These are phyloP conservation scores for Parus major DNA, from an alignment of 2,113 vertebrate species.

Conservation along the genomic window DNA sequence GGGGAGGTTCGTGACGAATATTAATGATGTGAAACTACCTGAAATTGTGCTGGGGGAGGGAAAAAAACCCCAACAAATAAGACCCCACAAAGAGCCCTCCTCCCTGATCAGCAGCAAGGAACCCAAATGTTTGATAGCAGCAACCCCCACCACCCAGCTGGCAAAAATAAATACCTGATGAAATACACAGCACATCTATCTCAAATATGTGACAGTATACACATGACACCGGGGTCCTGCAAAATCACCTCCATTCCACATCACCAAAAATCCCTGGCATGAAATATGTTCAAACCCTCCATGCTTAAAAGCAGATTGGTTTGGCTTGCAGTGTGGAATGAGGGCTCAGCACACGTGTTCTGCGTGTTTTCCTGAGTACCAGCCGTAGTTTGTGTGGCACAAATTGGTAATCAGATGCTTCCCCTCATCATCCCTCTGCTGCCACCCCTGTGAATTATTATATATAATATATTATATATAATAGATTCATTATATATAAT, in stretches of 20 bases:
- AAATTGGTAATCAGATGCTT: background rate
- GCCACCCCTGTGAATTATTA: background rate
- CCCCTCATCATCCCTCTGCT: background rate
- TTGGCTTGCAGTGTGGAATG: background rate
- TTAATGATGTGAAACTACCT: background rate
- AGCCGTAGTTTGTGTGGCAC: fast-evolving
- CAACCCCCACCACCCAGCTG: background rate
- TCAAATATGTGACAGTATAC: background rate
- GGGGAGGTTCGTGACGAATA: background rate
- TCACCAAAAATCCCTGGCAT: background rate
- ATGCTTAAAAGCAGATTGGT: background rate
- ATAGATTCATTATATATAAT: no score
- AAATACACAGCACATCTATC: background rate
- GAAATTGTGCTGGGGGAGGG: background rate
- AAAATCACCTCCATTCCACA: background rate
- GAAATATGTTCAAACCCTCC: background rate
- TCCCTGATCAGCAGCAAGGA: background rate
- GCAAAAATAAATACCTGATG: background rate
- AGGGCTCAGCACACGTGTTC: background rate
- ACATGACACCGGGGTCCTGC: background rate
- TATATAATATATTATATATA: no score
- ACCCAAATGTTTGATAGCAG: background rate
- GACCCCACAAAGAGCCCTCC: background rate
- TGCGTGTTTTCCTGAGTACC: background rate
- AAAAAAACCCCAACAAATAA: background rate